phyloP scores from a whole-genome alignment of 2,888 invertebrate species.

The Opisthograptis luteolata region DNA sequence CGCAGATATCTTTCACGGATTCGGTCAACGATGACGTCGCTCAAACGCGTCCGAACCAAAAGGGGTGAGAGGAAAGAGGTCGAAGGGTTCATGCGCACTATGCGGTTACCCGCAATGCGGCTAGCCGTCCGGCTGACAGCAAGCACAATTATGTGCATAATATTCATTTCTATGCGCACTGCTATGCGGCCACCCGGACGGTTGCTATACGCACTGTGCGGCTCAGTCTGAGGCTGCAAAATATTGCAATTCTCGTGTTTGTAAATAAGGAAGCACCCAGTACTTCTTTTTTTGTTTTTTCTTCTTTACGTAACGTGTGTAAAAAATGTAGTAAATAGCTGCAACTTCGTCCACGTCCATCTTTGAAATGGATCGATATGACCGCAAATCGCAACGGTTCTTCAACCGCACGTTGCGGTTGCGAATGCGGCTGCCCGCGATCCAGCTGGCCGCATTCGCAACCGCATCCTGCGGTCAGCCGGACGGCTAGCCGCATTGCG shows the following conservation, averaged over 20 bases:
- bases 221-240: too few relatives aligned
- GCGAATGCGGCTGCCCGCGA: background rate
- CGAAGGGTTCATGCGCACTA: background rate
- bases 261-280: too few relatives aligned
- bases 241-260: too few relatives aligned
- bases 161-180: too few relatives aligned
- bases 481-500: background rate
- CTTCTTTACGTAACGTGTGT: too few relatives aligned
- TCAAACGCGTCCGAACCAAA: too few relatives aligned
- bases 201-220: too few relatives aligned
- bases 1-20: conserved; percentile 6
- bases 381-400: background rate
- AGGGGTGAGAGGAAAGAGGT: too few relatives aligned
- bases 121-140: background rate
- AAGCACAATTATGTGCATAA: background rate
- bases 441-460: background rate
- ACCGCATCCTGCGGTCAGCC: background rate
- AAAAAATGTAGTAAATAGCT: too few relatives aligned
- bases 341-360: background rate
- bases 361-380: background rate
- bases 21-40: too few relatives aligned
- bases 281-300: too few relatives aligned
- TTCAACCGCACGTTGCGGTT: background rate
- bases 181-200: too few relatives aligned
- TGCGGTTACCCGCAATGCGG: background rate